Evolutionary conservation across 1,140 invertebrate species (phyloP).

Genomic region (Macrotrachela quadricornifera): DNA sequence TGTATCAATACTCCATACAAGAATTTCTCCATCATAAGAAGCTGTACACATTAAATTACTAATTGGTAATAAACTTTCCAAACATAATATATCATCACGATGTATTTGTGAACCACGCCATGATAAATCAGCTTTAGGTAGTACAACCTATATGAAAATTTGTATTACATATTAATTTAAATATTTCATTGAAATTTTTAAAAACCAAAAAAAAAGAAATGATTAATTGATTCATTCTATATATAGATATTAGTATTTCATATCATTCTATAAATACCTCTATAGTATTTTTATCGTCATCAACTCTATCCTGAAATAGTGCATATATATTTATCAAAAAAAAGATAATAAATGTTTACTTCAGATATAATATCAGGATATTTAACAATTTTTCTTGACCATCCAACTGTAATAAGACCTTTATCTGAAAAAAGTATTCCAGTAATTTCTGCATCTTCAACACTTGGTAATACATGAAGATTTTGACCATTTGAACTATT

Average conservation of each 20-base stretch:
- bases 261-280: no score
- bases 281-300: no score
- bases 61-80: conserved; percentile 10
- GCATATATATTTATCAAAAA: not conserved
- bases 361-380: conserved; percentile 26
- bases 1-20: conserved; percentile 25
- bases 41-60: conserved; percentile 21
- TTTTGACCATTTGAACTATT: conserved; percentile 30
- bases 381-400: conserved; percentile 20
- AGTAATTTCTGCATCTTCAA: conserved; percentile 24
- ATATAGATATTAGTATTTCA: no score
- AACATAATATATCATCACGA: conserved; percentile 24
- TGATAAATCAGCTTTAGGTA: conserved; percentile 17
- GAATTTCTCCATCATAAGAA: conserved; percentile 25
- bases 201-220: no score
- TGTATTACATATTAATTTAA: no score
- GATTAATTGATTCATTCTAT: no score
- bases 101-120: conserved; percentile 28
- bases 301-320: no score
- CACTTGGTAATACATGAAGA: conserved; percentile 23
- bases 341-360: conserved; percentile 12
- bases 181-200: no score
- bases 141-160: conserved; percentile 4
- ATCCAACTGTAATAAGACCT: conserved; percentile 25
- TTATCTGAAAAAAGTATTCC: conserved; percentile 20